A percentile compares a stretch with the other conserved stretches of the same genome.
Conservation (phyloP, 23 tunicate species). For the Phallusia fumigata region DNA sequence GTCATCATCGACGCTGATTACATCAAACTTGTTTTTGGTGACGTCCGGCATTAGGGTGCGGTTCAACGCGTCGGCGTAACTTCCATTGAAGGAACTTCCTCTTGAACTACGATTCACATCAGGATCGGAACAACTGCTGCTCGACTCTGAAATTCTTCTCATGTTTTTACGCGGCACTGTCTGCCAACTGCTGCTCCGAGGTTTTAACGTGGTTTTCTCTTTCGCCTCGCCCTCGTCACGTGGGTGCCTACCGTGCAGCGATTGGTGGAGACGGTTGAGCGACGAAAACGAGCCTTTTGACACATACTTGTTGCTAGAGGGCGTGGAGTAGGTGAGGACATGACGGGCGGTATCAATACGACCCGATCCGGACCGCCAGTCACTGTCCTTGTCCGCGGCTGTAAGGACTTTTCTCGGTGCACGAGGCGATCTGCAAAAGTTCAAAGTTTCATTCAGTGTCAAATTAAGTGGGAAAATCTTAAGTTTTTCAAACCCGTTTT, state of each 20-base stretch:
- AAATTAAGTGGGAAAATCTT: background rate
- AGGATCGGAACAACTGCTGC: conserved; percentile 7
- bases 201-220: background rate
- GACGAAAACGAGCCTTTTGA: conserved; percentile 34
- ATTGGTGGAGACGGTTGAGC: conserved; percentile 8
- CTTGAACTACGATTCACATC: background rate
- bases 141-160: conserved; percentile 9
- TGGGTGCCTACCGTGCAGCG: background rate
- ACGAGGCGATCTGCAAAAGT: background rate
- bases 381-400: conserved; percentile 57
- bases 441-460: background rate
- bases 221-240: background rate
- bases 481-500: background rate
- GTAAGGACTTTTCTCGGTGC: conserved; percentile 21
- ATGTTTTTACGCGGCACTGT: background rate
- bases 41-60: background rate
- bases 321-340: conserved; percentile 4
- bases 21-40: background rate
- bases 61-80: conserved; percentile 30
- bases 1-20: background rate
- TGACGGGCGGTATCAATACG: background rate
- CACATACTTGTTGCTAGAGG: conserved; percentile 21
- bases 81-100: conserved; percentile 20
- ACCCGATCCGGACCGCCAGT: conserved; percentile 52
- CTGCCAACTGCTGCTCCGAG: background rate